Evolutionary conservation across 2,113 vertebrate genomes (phyloP).

Genomic region (Chionodraco myersi): DNA sequence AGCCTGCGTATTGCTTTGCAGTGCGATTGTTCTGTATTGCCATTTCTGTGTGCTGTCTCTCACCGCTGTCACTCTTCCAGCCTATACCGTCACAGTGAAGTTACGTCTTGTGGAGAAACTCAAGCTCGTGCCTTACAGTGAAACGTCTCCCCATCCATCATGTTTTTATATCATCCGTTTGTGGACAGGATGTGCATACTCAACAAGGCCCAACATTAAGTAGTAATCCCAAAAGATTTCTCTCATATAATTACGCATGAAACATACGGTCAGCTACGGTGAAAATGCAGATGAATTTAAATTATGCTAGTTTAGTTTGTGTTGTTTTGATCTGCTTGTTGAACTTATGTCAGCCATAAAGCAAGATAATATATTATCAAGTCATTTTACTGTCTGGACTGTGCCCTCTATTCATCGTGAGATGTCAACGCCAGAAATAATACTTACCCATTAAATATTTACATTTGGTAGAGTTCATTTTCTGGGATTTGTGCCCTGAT

Average conservation of each 20-base stretch:
- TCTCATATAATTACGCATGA: conserved; percentile 39
- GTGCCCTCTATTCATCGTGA: conserved; percentile 21
- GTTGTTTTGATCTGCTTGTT: conserved; percentile 33
- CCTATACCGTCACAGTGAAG: conserved; percentile 71
- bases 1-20: conserved; percentile 71
- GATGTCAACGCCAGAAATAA: conserved; percentile 50
- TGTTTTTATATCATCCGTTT: conserved; percentile 65
- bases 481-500: conserved; percentile 48
- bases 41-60: conserved; percentile 74
- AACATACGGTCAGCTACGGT: neutral
- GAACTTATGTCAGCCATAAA: conserved; percentile 21
- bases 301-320: conserved; percentile 21
- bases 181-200: conserved; percentile 45
- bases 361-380: neutral
- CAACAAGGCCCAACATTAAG: conserved; percentile 28
- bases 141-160: conserved; percentile 66
- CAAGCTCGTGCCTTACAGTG: conserved; percentile 73
- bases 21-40: conserved; percentile 69
- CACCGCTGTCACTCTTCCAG: conserved; percentile 65
- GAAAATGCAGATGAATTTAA: neutral
- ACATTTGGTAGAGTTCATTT: conserved; percentile 40
- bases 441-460: conserved; percentile 34
- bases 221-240: conserved; percentile 21
- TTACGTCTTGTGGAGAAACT: conserved; percentile 63
- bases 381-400: conserved; percentile 23